Evolutionary conservation across 2,888 invertebrate genomes (phyloP).

Genomic region (Andrena bucephala): DNA sequence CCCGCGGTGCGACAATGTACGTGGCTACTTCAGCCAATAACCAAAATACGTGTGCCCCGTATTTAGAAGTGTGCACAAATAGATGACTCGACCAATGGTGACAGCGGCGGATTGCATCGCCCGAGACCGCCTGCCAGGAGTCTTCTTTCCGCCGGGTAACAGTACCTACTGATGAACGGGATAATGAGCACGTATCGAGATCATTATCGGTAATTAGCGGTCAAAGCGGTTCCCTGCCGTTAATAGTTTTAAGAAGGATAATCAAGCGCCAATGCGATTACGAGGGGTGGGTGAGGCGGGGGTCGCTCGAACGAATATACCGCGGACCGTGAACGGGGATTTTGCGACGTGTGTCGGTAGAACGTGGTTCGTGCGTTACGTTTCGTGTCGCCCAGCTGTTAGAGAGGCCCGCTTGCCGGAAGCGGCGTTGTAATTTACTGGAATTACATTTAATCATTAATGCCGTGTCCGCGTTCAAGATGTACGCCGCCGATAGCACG

Average conservation of each 20-base stretch:
- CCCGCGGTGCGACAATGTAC: too few relatives aligned
- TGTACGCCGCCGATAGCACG: slow-evolving; percentile 54
- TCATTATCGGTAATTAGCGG: slow-evolving; percentile 55
- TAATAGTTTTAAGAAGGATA: slow-evolving; percentile 37
- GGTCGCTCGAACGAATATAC: background rate
- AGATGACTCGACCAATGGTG: too few relatives aligned
- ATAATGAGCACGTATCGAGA: slow-evolving; percentile 41
- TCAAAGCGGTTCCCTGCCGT: slow-evolving; percentile 22
- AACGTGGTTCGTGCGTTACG: slow-evolving; percentile 44
- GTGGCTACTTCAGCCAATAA: too few relatives aligned
- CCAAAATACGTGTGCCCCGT: too few relatives aligned
- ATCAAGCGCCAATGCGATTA: slow-evolving; percentile 36
- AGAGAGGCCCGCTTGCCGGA: slow-evolving; percentile 55
- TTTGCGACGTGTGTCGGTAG: slow-evolving; percentile 11
- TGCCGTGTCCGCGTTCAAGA: slow-evolving; percentile 61
- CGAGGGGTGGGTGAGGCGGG: background rate
- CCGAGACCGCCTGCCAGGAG: too few relatives aligned
- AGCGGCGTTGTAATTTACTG: slow-evolving; percentile 63
- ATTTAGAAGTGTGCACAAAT: too few relatives aligned
- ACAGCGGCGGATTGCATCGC: too few relatives aligned
- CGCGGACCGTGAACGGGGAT: slow-evolving; percentile 8
- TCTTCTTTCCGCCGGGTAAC: too few relatives aligned
- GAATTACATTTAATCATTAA: slow-evolving; percentile 70
- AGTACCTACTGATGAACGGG: slow-evolving; percentile 12
- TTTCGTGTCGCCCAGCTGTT: slow-evolving; percentile 67